Evolutionary conservation across 2,113 vertebrate species (phyloP).

Genomic region (Terrapene triunguis): DNA sequence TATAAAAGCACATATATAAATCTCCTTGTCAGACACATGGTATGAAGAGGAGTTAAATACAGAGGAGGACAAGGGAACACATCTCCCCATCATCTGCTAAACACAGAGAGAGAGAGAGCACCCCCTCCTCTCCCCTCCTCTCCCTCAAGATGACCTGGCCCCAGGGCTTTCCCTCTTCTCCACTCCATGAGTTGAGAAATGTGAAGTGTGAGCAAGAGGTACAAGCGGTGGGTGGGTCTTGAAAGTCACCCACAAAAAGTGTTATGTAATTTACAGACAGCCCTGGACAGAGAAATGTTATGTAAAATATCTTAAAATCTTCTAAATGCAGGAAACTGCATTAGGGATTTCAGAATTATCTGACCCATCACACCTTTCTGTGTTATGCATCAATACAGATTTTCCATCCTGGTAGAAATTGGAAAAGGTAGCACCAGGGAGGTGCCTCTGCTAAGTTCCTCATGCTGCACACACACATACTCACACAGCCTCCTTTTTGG

Average conservation of each 20-base stretch:
- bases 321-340: background rate
- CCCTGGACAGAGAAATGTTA: background rate
- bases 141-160: background rate
- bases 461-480: background rate
- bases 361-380: background rate
- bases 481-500: background rate
- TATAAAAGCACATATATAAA: background rate
- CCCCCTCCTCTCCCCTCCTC: background rate
- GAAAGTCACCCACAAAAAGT: background rate
- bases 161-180: background rate
- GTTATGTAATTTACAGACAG: background rate
- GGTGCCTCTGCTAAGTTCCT: background rate
- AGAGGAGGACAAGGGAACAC: background rate
- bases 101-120: background rate
- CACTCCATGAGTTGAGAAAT: background rate
- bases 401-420: background rate
- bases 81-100: background rate
- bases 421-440: background rate
- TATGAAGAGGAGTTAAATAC: conserved; percentile 3
- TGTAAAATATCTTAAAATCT: background rate
- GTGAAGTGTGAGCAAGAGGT: background rate
- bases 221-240: background rate
- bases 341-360: background rate
- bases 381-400: background rate
- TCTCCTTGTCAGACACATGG: background rate